A percentile compares a stretch with the other conserved stretches of the same genome.
phyloP scores from a whole-genome alignment of 2,888 invertebrate species.

The Diplolepis rosae region DNA sequence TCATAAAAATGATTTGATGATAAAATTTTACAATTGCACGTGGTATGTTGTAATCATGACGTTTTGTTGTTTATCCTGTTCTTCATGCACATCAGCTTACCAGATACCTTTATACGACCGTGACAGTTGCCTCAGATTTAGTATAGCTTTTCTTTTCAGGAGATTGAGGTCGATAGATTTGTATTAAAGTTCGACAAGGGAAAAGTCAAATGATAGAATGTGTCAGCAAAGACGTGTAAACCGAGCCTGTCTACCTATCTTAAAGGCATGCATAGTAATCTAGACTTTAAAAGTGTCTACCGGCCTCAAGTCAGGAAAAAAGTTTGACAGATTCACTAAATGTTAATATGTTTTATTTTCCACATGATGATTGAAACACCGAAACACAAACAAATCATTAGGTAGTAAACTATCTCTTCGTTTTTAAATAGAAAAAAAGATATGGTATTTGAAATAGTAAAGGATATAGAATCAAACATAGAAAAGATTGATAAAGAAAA shows the following conservation, averaged over 20 bases:
- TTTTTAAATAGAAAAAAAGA: too few species aligned
- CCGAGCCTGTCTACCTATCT: not conserved
- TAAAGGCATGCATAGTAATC: not conserved
- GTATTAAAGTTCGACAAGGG: slow-evolving; percentile 5
- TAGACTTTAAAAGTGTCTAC: not conserved
- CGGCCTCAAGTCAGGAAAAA: not conserved
- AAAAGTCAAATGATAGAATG: slow-evolving; percentile 19
- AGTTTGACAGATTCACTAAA: too few species aligned
- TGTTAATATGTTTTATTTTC: too few species aligned
- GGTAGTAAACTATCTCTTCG: too few species aligned
- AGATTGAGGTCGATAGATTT: slow-evolving; percentile 24
- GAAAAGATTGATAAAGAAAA: too few species aligned
- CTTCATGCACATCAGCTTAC: slow-evolving; percentile 19
- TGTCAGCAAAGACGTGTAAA: slow-evolving; percentile 2
- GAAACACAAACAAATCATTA: too few species aligned
- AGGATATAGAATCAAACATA: too few species aligned
- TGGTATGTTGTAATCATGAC: slow-evolving; percentile 14
- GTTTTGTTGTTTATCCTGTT: slow-evolving; percentile 27
- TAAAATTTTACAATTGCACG: slow-evolving; percentile 5
- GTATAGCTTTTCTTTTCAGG: slow-evolving; percentile 18
- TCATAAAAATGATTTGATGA: slow-evolving; percentile 26
- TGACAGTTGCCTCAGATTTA: slow-evolving; percentile 17
- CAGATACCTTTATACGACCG: slow-evolving; percentile 16
- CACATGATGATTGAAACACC: too few species aligned
- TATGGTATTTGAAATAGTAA: too few species aligned